A percentile compares a stretch with the other conserved stretches of the same genome.
Evolutionary conservation across 2,797 vertebrate genomes (phyloP).

Genomic region (Sebastolobus altivelis): DNA sequence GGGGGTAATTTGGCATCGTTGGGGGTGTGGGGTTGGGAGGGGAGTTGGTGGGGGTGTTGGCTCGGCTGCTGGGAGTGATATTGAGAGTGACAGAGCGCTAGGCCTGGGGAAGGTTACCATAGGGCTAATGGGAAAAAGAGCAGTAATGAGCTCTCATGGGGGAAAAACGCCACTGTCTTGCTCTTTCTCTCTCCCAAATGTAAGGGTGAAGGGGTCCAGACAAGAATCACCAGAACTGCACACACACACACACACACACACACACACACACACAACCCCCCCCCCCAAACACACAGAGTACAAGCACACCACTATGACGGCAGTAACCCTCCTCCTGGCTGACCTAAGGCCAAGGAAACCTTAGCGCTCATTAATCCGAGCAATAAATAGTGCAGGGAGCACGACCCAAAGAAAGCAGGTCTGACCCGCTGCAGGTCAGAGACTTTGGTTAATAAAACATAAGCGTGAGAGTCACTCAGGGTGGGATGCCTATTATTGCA

Average conservation of each 20-base stretch:
- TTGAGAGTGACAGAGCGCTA: constrained; percentile 74
- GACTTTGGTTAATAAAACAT: constrained; percentile 75
- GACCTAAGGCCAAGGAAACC: constrained; percentile 68
- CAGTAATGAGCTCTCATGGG: constrained; percentile 88
- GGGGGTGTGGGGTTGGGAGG: constrained; percentile 18
- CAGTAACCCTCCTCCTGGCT: constrained; percentile 55
- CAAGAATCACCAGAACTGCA: constrained; percentile 58
- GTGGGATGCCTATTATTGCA: constrained; percentile 44
- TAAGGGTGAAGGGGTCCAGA: constrained; percentile 67
- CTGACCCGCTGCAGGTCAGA: constrained; percentile 52
- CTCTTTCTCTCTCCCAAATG: constrained; percentile 65
- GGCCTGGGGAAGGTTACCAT: constrained; percentile 84
- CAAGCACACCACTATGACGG: constrained; percentile 45
- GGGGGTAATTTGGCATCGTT: constrained; percentile 70
- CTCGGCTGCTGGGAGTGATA: constrained; percentile 69
- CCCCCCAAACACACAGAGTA: not conserved
- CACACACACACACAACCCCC: constrained; percentile 10
- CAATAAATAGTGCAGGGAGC: constrained; percentile 69
- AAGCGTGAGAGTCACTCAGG: constrained; percentile 47
- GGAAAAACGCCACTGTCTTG: constrained; percentile 57
- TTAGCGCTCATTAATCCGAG: constrained; percentile 82
- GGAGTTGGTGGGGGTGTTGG: constrained; percentile 4
- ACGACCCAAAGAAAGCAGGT: constrained; percentile 48
- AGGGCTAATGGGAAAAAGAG: constrained; percentile 85
- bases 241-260: constrained; percentile 28